Percentiles rank a stretch among this genome's conserved stretches.
These are phyloP conservation scores for Ochropleura plecta DNA, from an alignment of 2,888 invertebrate genomes.

Conservation along the genomic window DNA sequence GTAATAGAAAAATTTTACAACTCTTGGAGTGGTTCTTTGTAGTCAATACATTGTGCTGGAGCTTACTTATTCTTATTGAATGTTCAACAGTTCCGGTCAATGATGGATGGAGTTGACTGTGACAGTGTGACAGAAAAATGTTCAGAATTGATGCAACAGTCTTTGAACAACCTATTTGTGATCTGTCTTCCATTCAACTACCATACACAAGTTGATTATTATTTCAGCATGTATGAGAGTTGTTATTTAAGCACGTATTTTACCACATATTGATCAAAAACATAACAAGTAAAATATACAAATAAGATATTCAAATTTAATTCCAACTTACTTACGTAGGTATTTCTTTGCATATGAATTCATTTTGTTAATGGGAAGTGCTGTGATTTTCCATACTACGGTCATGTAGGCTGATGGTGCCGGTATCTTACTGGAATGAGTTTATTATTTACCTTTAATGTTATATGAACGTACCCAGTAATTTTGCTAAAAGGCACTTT, in stretches of 20 bases:
- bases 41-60: slow-evolving; percentile 76
- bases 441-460: slow-evolving; percentile 41
- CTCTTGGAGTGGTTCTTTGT: slow-evolving; percentile 77
- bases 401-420: slow-evolving; percentile 9
- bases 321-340: slow-evolving; percentile 13
- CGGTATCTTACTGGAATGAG: slow-evolving; percentile 17
- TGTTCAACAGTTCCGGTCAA: slow-evolving; percentile 86
- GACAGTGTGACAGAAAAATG: slow-evolving; percentile 64
- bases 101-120: slow-evolving; percentile 82
- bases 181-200: slow-evolving; percentile 24
- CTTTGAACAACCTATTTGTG: slow-evolving; percentile 31
- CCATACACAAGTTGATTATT: background rate
- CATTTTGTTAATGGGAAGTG: slow-evolving; percentile 27
- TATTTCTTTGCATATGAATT: slow-evolving; percentile 1
- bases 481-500: slow-evolving; percentile 52
- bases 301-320: slow-evolving; percentile 49
- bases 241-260: slow-evolving; percentile 14
- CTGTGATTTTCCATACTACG: slow-evolving; percentile 23
- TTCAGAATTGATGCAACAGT: slow-evolving; percentile 65
- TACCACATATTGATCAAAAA: slow-evolving; percentile 36
- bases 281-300: slow-evolving; percentile 14
- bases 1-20: slow-evolving; percentile 83
- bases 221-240: slow-evolving; percentile 12
- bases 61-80: slow-evolving; percentile 70
- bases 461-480: slow-evolving; percentile 20